A percentile compares a stretch with the other conserved stretches of the same genome.
phyloP scores from a whole-genome alignment of 2,113 vertebrate genomes.

The Indri indri region DNA sequence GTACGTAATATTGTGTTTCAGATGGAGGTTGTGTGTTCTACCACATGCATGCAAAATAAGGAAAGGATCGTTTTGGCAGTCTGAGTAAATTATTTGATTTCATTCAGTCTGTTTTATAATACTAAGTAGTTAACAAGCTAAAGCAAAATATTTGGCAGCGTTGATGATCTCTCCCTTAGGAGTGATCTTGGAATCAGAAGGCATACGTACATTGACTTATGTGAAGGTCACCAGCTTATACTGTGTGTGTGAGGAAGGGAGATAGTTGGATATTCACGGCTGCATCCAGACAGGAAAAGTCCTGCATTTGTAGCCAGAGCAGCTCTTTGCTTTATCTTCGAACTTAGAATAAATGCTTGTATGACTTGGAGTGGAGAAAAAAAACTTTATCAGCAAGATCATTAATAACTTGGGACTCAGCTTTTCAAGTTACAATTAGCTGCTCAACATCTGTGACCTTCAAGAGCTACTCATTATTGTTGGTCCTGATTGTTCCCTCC shows the following conservation, averaged over 20 bases:
- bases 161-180: neutral
- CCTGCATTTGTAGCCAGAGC: neutral
- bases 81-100: constrained; percentile 45
- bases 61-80: constrained; percentile 18
- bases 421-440: constrained; percentile 76
- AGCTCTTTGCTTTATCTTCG: constrained; percentile 54
- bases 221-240: constrained; percentile 26
- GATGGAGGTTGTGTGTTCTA: neutral
- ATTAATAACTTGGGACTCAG: constrained; percentile 71
- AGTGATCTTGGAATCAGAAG: constrained; percentile 54
- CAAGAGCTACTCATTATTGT: constrained; percentile 65
- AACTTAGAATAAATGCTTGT: constrained; percentile 49
- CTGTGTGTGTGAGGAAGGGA: neutral
- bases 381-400: constrained; percentile 72
- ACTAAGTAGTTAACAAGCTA: constrained; percentile 28
- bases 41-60: neutral
- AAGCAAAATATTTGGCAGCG: constrained; percentile 18
- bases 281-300: neutral
- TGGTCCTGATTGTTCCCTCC: constrained; percentile 7
- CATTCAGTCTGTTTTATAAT: neutral
- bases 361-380: neutral
- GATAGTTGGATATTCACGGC: neutral
- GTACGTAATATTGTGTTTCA: neutral
- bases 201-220: neutral
- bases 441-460: constrained; percentile 78